These are phyloP conservation scores for Gavia stellata DNA, from an alignment of 2,113 vertebrate genomes.

Conservation along the genomic window DNA sequence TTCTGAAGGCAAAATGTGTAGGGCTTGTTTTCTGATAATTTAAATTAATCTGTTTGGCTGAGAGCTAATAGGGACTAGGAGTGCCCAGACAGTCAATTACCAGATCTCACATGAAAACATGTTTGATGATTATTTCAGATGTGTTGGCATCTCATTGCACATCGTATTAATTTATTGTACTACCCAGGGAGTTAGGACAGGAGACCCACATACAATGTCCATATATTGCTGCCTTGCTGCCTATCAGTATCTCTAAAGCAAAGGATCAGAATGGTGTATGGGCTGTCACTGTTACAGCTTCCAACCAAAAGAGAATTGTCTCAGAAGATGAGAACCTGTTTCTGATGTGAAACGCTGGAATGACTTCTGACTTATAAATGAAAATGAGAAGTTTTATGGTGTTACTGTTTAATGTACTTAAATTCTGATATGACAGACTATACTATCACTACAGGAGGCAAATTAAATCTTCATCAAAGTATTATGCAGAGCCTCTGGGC, in stretches of 20 bases:
- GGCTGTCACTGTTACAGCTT: not conserved
- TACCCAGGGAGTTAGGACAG: not conserved
- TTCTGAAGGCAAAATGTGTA: too few species aligned
- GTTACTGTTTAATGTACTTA: slow-evolving; percentile 27
- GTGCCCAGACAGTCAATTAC: not conserved
- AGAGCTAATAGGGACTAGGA: not conserved
- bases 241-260: not conserved
- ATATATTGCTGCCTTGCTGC: not conserved
- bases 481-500: not conserved
- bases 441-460: not conserved
- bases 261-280: not conserved
- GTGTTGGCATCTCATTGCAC: not conserved
- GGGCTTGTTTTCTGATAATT: not conserved
- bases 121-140: not conserved
- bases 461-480: slow-evolving; percentile 38
- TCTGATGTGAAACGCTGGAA: not conserved
- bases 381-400: slow-evolving; percentile 21
- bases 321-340: not conserved
- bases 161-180: fast-evolving
- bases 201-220: not conserved
- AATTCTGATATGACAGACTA: slow-evolving; percentile 13
- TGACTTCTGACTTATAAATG: slow-evolving; percentile 6
- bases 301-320: not conserved
- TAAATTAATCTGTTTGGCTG: not conserved
- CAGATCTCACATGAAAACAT: not conserved